Evolutionary conservation across 2,113 vertebrate genomes (phyloP).

Genomic region (Bombycilla garrulus): DNA sequence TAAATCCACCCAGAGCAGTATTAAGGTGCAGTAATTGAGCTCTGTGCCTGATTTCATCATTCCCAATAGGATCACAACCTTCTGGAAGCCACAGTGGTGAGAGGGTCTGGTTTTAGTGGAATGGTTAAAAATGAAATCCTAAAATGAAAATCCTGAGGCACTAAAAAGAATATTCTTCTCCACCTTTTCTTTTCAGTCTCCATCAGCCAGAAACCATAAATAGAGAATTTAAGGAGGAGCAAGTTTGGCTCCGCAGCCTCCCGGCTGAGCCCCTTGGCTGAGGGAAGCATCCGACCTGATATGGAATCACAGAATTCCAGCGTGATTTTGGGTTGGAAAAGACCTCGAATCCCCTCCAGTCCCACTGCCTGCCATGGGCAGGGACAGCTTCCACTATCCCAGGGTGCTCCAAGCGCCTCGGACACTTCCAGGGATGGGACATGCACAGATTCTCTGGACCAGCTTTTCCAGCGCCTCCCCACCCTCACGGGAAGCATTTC

Average conservation of each 20-base stretch:
- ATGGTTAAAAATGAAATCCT: background rate
- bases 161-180: accelerated
- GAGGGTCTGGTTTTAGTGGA: background rate
- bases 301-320: accelerated
- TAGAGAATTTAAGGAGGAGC: background rate
- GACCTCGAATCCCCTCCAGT: background rate
- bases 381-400: background rate
- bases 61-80: background rate
- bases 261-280: background rate
- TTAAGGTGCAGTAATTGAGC: background rate
- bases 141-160: background rate
- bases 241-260: background rate
- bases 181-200: background rate
- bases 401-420: background rate
- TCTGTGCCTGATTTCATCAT: background rate
- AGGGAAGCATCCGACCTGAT: background rate
- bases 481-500: background rate
- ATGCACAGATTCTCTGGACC: background rate
- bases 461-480: background rate
- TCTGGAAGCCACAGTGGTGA: background rate
- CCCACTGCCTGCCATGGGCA: accelerated
- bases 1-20: background rate
- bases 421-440: background rate
- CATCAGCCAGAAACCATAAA: background rate
- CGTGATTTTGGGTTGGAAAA: background rate